Evolutionary conservation across 2,113 vertebrate species (phyloP), one percentile per base, ranked within the genome.

Genomic region (Lepus americanus): DNA sequence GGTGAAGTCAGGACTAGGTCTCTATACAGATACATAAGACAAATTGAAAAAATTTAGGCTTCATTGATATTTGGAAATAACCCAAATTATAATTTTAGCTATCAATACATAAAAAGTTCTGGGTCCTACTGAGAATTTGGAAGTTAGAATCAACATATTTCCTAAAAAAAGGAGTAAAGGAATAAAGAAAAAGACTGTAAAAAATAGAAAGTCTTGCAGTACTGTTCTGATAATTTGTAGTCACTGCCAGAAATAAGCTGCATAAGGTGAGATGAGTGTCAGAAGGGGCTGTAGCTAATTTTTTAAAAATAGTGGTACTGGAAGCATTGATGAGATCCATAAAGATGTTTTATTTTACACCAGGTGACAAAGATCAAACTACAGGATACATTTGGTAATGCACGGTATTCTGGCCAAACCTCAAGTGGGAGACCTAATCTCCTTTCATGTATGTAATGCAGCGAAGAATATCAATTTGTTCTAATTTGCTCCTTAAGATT

Each of bases 341-440:
- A 92, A 95, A 95, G 12, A 27, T 84, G 29, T 80, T 93, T 94
- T 95, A 91, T 77, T 95, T 96, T 90, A 90, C 61, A 74, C 10
- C 9, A 20, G 74, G 33, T 85, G 31, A 63, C 39, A 64, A 73
- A 92, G 85, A 77, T 87, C 88, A 94, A 69, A 49, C 17, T 59
- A 88, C 11, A 77, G 39, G 39, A 82, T 59, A 90, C n/a, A 94
- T 8, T 66, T 73, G 36, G 33, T 55, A 88, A 13, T 89, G 64
- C 22, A 90, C 4, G 88, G 8, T 96, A 61, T 86, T 90, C 82
- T 94, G 63, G 69, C 27, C 51, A 87, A 93, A 82, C 23, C 27
- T 88, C 31, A 94, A 78, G 85, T 70, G 66, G 13, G 66, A 94
- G 10, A 29, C 13, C 19, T 80, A 31, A 4, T 92, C 9, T 94